A percentile compares a stretch with the other conserved stretches of the same genome.
These are phyloP conservation scores for Craseonycteris thonglongyai DNA, from an alignment of 2,113 vertebrate species.

Conservation along the genomic window DNA sequence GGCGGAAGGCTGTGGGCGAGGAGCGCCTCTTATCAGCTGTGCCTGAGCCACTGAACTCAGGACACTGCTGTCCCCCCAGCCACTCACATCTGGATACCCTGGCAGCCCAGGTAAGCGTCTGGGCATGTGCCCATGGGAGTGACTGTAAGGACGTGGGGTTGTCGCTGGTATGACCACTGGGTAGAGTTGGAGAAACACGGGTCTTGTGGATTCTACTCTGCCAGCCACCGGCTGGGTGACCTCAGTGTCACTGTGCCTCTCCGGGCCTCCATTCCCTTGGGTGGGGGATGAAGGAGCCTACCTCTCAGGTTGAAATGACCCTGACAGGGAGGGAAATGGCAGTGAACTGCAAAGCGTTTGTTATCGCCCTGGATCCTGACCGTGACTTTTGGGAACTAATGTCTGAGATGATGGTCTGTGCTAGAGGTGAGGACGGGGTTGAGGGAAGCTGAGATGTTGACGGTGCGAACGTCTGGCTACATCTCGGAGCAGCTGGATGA, in stretches of 20 bases:
- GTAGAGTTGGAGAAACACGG: background rate
- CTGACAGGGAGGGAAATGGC: background rate
- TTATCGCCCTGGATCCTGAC: background rate
- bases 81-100: background rate
- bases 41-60: background rate
- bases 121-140: background rate
- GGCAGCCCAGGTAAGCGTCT: conserved; percentile 15
- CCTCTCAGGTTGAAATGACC: background rate
- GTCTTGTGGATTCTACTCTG: background rate
- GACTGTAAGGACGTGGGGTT: rapidly evolving
- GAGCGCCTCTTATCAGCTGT: background rate
- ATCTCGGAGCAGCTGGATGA: background rate
- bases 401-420: background rate
- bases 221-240: background rate
- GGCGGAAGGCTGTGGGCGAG: background rate
- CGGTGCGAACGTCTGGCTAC: background rate
- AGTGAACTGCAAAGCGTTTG: background rate
- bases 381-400: background rate
- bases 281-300: background rate
- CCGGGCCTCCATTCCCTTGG: background rate
- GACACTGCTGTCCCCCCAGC: background rate
- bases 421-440: rapidly evolving
- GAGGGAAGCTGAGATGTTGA: background rate
- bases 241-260: background rate
- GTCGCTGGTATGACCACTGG: rapidly evolving